These are phyloP conservation scores for Urocolius indicus DNA, from an alignment of 2,113 vertebrate species.

Conservation along the genomic window DNA sequence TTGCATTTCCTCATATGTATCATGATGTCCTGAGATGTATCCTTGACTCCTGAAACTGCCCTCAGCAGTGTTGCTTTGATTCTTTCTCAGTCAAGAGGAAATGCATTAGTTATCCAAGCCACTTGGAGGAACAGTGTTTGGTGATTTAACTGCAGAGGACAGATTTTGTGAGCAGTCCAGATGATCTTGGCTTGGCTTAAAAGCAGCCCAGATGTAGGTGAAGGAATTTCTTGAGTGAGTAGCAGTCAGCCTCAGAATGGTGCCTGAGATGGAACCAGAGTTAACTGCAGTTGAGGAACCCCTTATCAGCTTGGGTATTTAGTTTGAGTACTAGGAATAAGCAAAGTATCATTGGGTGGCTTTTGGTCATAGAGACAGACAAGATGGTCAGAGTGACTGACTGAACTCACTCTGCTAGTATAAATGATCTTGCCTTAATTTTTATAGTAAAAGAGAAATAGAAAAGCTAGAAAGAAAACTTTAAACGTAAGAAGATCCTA, in stretches of 20 bases:
- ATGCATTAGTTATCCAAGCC: neutral
- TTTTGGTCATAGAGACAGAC: neutral
- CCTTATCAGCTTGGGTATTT: neutral
- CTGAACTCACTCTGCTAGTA: neutral
- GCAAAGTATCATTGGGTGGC: neutral
- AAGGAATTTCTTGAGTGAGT: neutral
- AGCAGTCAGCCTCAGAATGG: neutral
- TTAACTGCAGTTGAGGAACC: neutral
- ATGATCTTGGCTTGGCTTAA: neutral
- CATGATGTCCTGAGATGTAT: neutral
- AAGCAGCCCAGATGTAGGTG: neutral
- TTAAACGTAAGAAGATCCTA: neutral
- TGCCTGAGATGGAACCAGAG: neutral
- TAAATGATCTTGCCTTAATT: neutral
- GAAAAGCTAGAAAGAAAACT: neutral
- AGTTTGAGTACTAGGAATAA: neutral
- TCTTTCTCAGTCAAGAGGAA: neutral
- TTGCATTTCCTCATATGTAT: neutral
- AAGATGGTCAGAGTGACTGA: neutral
- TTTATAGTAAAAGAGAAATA: neutral
- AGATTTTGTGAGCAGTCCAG: neutral
- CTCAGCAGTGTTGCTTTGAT: neutral
- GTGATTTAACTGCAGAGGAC: neutral
- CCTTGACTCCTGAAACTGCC: neutral
- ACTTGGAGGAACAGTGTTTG: neutral